Base-by-base conservation (phyloP, 2,888 invertebrate species). In the Dastarcus helophoroides region DNA sequence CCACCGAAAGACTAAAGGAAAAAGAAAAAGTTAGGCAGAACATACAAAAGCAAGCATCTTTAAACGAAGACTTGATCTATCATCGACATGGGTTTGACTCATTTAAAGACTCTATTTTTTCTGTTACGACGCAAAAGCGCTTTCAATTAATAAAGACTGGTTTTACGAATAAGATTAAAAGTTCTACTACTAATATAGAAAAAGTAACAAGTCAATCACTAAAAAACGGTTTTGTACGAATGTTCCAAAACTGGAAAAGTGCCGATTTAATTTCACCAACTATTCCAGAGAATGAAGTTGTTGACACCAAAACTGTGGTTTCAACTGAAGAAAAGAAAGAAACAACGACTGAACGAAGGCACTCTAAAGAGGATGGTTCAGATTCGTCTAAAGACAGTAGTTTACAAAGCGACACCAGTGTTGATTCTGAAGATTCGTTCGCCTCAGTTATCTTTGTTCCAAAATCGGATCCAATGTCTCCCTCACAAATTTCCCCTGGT, bases 401-500 rank as follows among this genome's bases (percentile, higher is more conserved):
- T 55, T 68, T 90, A 35, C 90, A 90, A 61, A 89, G 89, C 57
- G 91, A 91, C 54, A 90, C 90, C 2, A 89, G 89, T 62, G 84
- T 90, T 17, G 91, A 91, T 58, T 88, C 88, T 1, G 90, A 91
- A 58, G 90, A 91, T 52, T 89, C 88, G 58, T 88, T 90, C 53
- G 88, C 89, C 34, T 89, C 89, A 39, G 90, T 91, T 25, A 90
- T 91, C 51, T 89, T 80, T 54, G 80, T 89, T 48, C 88, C 89
- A 32, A 86, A 84, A 62, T 76, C 82, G 28, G 82, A 83, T 46
- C 71, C 72, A 22, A 59, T 73, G 46, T 73, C 74, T n/a, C 73
- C 73, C 1, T 70, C 71, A 6, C 67, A 69, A 6, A 53, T 71
- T 35, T 71, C 73, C 3, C 73, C 74, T 11, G 74, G 72, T 29